Evolutionary conservation across 2,113 vertebrate species (phyloP), one percentile per base, ranked within the genome.

Genomic region (Atherinomorus stipes): DNA sequence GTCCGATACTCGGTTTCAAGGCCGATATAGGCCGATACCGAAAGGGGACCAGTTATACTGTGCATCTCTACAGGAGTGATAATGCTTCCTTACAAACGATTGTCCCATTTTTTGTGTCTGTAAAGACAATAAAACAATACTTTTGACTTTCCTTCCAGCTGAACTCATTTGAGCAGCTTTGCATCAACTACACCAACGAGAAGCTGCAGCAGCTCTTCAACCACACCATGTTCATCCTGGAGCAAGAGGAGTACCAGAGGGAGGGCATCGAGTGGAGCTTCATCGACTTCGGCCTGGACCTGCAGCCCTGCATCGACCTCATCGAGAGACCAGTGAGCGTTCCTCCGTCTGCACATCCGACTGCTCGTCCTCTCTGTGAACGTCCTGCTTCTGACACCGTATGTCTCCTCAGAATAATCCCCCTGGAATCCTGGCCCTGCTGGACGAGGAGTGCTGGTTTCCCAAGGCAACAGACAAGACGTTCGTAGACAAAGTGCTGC

Each of bases 121-220:
- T 34, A 34, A 34, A 34, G 31, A 34, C 9, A 6, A 8, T 4
- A 34, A 34, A 34, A 34, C 9, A 34, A 34, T n/a, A 52, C n/a
- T 66, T 45, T 28, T 2, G 11, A 2, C 37, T 34, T 18, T 62
- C 23, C 57, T 66, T 79, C 1, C 37, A 99, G 97, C 73, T 99
- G 85, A 99, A 99, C 93, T 99, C 98, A 0, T 99, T 99, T 9
- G 98, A 99, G 83, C 98, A 99, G 66, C 93, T 99, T 22, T 99
- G 98, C 69, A 99, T 99, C 92, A 99, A 99, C 93, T 99, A 98
- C 92, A 99, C 98, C 90, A 99, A 99, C 0, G 98, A 99, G 94
- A 99, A 99, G 93, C 94, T 99, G 68, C 98, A 99, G 92, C 98
- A 99, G 88, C 94, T 99, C n/a, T 99, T 99, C 94, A 99, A 99